Conservation (phyloP, 2,888 invertebrate genomes). For the Drosophila pseudotakahashii region DNA sequence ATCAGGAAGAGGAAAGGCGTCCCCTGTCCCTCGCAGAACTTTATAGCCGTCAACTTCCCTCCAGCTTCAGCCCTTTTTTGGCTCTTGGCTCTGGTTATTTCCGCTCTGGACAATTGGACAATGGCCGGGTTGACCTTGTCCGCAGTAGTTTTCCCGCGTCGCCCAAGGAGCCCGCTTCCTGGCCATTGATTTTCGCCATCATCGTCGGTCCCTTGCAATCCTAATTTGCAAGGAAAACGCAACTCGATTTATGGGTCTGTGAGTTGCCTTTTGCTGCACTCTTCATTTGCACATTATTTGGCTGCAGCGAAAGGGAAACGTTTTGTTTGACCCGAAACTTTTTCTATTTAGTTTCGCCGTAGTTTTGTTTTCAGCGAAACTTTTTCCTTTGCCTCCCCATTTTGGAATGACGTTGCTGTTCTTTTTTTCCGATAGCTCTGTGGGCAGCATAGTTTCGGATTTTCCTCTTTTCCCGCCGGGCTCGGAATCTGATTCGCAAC, state of each 20-base stretch:
- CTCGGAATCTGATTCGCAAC: constrained; percentile 6
- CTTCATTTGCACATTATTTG: constrained; percentile 42
- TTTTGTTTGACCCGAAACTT: constrained; percentile 44
- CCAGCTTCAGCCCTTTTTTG: constrained; percentile 17
- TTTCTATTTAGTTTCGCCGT: constrained; percentile 38
- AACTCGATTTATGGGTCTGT: constrained; percentile 59
- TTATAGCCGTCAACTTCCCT: constrained; percentile 1
- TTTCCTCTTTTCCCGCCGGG: constrained; percentile 18
- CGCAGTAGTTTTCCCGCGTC: constrained; percentile 3
- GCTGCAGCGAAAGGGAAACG: constrained; percentile 35
- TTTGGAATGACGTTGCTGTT: constrained; percentile 1
- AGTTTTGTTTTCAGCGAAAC: constrained; percentile 40
- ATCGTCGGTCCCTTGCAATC: constrained; percentile 11
- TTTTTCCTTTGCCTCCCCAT: constrained; percentile 18
- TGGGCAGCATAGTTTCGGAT: constrained; percentile 37
- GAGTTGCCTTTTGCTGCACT: constrained; percentile 9
- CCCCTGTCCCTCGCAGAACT: constrained; percentile 3
- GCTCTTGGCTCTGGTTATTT: constrained; percentile 39
- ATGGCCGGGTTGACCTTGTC: constrained; percentile 57
- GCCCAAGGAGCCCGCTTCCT: constrained; percentile 39
- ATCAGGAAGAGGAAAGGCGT: constrained; percentile 4
- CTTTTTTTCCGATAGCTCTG: constrained; percentile 18
- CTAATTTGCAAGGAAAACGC: constrained; percentile 61
- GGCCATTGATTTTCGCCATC: constrained; percentile 65
- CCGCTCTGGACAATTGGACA: constrained; percentile 50